These are phyloP conservation scores for Cephus pulcher DNA, from an alignment of 2,888 invertebrate genomes.

Conservation along the genomic window DNA sequence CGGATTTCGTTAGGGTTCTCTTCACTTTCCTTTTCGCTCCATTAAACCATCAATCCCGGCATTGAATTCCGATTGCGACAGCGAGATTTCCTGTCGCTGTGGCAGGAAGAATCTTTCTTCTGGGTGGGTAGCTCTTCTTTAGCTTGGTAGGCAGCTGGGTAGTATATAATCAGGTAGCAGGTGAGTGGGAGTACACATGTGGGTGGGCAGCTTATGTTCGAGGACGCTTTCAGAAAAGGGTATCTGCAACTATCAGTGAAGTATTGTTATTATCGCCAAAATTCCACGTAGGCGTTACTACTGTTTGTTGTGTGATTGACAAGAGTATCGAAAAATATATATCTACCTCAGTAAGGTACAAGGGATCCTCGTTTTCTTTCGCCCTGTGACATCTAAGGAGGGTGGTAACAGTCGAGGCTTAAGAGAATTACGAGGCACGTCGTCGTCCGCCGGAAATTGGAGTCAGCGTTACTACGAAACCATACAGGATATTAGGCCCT, in stretches of 20 bases:
- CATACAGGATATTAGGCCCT: not conserved
- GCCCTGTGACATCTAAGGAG: not conserved
- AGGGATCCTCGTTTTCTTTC: not conserved
- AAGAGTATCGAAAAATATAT: not conserved
- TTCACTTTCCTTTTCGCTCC: not conserved
- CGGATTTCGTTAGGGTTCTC: not conserved
- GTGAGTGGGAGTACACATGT: not conserved
- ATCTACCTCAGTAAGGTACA: not conserved
- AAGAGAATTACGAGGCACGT: not conserved
- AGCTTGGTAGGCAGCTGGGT: not conserved
- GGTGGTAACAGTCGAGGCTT: not conserved
- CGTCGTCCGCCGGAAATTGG: not conserved
- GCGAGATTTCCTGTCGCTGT: not conserved
- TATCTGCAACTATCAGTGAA: not conserved
- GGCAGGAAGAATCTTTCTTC: not conserved
- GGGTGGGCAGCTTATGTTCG: not conserved
- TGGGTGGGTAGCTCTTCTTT: not conserved
- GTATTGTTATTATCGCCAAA: not conserved
- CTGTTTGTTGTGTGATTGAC: not conserved
- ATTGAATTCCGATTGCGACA: not conserved
- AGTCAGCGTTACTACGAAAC: not conserved
- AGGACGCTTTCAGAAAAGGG: not conserved
- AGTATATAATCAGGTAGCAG: not conserved
- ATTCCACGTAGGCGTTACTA: not conserved
- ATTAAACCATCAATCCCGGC: not conserved